phyloP scores from a whole-genome alignment of 2,888 invertebrate genomes.

The Dexiosoma caninum region DNA sequence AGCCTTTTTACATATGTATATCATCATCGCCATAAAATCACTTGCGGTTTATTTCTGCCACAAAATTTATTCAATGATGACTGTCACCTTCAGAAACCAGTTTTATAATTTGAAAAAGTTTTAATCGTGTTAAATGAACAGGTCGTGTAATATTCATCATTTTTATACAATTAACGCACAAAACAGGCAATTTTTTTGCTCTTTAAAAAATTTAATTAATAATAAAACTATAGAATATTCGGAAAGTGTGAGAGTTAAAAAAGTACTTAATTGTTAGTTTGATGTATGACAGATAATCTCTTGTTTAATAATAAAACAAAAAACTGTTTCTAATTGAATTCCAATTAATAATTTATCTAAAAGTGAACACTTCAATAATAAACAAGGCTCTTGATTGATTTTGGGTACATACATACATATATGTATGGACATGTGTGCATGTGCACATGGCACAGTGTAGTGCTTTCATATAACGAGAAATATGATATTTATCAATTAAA shows the following conservation, averaged over 20 bases:
- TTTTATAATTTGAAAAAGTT: not conserved
- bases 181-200: too few species aligned
- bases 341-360: constrained; percentile 45
- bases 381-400: not conserved
- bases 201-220: not conserved
- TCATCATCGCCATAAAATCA: not conserved
- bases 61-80: constrained; percentile 21
- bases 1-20: too few species aligned
- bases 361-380: constrained; percentile 35
- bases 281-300: not conserved
- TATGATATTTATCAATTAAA: too few species aligned
- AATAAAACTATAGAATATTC: not conserved
- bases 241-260: not conserved
- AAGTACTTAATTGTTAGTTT: not conserved
- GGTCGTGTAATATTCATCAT: not conserved
- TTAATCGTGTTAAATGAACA: constrained; percentile 13
- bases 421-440: too few species aligned
- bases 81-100: not conserved
- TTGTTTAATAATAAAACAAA: not conserved
- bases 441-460: too few species aligned
- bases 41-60: not conserved
- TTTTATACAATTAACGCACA: too few species aligned
- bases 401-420: too few species aligned
- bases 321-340: constrained; percentile 13
- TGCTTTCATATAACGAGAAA: too few species aligned